Evolutionary conservation across 2,113 vertebrate species (phyloP), one percentile per base, ranked within the genome.

Genomic region (Triplophysa dalaica): DNA sequence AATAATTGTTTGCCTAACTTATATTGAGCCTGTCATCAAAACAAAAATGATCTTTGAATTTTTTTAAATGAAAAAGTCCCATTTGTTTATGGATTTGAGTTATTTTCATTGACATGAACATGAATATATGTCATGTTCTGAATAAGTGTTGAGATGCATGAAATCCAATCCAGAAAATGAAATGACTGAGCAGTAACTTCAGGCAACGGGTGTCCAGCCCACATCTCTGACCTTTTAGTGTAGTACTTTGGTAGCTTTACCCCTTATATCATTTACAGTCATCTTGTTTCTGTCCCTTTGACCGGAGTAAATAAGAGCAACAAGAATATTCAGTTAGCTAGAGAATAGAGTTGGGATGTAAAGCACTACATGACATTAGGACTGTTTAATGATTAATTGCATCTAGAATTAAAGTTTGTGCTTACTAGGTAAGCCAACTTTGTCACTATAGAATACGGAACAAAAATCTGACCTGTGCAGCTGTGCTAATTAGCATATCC

Each of bases 111-210:
- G 24, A 33, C 54, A 24, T 79, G 4, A 54, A 54, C 19, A 56
- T 64, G 81, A 76, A 60, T 43, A 38, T 78, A 76, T 83, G 72
- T 21, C 75, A 74, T 60, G 24, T 76, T 80, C 38, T 26, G 22
- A 43, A 61, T 38, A 77, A 54, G 11, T 80, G 75, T 85, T 83
- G 72, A 75, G 65, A 72, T 48, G 66, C 63, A 61, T 68, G 70
- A 86, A 88, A 81, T 84, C 8, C 69, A 78, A 81, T 79, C 70
- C 58, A 83, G 77, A 48, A 84, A 78, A 86, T 66, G 52, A 81
- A 85, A 63, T 58, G 8, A 24, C 83, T 83, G 84, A 87, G 87
- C 85, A 86, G 65, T 84, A 81, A 14, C 21, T 43, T 50, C 33
- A 3, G 77, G 75, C 77, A 45, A 61, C 33, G 75, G 74, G 48